Base-by-base conservation (phyloP, 2,113 vertebrate species). In the Phalacrocorax aristotelis region DNA sequence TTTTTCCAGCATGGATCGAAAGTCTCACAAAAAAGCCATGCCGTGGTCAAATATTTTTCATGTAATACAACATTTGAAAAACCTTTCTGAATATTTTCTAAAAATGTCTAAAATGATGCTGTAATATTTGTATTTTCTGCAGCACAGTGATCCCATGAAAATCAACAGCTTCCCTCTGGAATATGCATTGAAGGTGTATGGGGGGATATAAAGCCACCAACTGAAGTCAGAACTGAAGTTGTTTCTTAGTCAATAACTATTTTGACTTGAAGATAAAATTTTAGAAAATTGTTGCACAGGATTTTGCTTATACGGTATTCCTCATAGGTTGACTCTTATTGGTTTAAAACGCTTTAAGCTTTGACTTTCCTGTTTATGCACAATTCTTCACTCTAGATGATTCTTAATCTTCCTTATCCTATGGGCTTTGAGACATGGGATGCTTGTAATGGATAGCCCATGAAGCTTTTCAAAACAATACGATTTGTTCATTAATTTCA, bases 41-140 rank as follows among this genome's bases (percentile, higher is more conserved):
- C 36, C 85, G n/a, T 77, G 64, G 52, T 89, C 65, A 90, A 90
- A 90, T 93, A 71, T 80, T 84, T 95, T 91, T 91, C 74, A 84
- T 80, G 38, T 71, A 79, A 76, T 66, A 32, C 36, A 80, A 40
- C 58, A 68, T 77, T 77, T 90, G 17, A 88, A 90, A 91, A 93
- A 26, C 44, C 65, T 81, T 90, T 92, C 40, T 90, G 86, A 90
- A 30, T 92, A 52, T 93, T 94, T 90, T 87, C 69, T 80, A 72
- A 75, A 90, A 87, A 62, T 81, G 10, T 87, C 90, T 81, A 58
- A 88, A 93, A 84, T 62, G 10, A 81, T 80, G 40, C 68, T 87
- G 60, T 55, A 83, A 79, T 80, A 44, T 80, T 89, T 85, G 21
- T 91, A 71, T 78, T 82, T 75, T 82, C 54, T 88, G 52, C 34